Conservation (phyloP, 1,140 invertebrate species). For the Heliconius nattereri region DNA sequence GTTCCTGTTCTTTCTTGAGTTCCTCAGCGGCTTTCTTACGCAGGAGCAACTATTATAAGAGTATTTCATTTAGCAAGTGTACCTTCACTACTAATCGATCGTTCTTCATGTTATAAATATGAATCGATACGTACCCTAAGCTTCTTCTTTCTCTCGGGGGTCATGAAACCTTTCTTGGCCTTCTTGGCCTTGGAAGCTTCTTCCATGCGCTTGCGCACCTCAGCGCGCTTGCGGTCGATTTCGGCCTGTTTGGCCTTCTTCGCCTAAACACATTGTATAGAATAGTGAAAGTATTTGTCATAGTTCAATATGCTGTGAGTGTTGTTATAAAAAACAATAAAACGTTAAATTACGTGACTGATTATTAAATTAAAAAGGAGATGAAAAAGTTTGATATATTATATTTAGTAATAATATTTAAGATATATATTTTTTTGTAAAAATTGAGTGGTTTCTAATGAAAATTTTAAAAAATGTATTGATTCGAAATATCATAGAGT, state of each 20-base stretch:
- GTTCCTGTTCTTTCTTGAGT: constrained; percentile 99
- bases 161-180: constrained; percentile 99
- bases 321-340: constrained; percentile 19
- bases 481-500: background rate
- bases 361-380: background rate
- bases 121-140: constrained; percentile 89
- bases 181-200: constrained; percentile 97
- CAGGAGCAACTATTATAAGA: constrained; percentile 89
- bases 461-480: too few species aligned
- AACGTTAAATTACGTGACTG: background rate
- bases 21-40: constrained; percentile 99
- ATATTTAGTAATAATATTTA: background rate
- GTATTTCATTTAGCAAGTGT: constrained; percentile 9
- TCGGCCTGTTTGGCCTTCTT: constrained; percentile 97
- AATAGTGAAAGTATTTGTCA: constrained; percentile 43
- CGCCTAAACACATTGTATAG: constrained; percentile 83
- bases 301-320: background rate
- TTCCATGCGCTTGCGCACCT: constrained; percentile 97
- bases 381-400: background rate
- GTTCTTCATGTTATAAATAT: background rate
- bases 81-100: background rate
- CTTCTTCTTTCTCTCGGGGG: constrained; percentile 98
- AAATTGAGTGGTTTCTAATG: too few species aligned
- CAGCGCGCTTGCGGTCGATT: constrained; percentile 96
- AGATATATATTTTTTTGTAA: background rate